Evolutionary conservation across 1,140 invertebrate species (phyloP).

Genomic region (Lysiphlebus fabarum): DNA sequence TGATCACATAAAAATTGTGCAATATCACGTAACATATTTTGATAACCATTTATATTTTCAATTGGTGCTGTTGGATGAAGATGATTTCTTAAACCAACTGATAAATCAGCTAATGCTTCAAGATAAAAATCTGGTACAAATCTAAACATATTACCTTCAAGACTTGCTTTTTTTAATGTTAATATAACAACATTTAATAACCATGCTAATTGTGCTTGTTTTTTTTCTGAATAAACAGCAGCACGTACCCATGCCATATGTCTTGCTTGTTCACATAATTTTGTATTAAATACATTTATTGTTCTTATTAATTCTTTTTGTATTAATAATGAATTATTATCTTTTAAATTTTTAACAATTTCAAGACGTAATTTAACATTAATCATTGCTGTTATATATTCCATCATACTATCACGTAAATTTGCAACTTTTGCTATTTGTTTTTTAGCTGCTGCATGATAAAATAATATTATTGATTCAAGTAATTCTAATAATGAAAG

Average conservation of each 20-base stretch:
- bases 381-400: conserved; percentile 57
- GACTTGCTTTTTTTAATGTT: conserved; percentile 60
- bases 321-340: conserved; percentile 40
- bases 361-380: conserved; percentile 55
- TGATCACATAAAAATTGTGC: conserved; percentile 72
- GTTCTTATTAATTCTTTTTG: conserved; percentile 53
- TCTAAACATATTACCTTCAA: conserved; percentile 66
- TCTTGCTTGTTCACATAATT: conserved; percentile 59
- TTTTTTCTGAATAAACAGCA: conserved; percentile 61
- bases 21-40: conserved; percentile 60
- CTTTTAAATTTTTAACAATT: conserved; percentile 33
- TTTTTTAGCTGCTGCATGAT: conserved; percentile 67
- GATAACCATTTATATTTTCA: conserved; percentile 57
- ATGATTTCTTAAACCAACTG: conserved; percentile 58
- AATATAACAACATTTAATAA: conserved; percentile 59
- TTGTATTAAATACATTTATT: conserved; percentile 57
- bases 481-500: conserved; percentile 60
- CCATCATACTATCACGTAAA: conserved; percentile 59
- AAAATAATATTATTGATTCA: conserved; percentile 68
- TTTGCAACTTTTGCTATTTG: conserved; percentile 66
- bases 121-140: conserved; percentile 83
- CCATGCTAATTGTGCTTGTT: conserved; percentile 61
- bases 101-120: conserved; percentile 69
- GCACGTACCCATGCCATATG: conserved; percentile 64
- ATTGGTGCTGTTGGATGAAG: conserved; percentile 65